A percentile compares a stretch with the other conserved stretches of the same genome.
Evolutionary conservation across 2,797 vertebrate genomes (phyloP).

Genomic region (Notolepis coatsorum): DNA sequence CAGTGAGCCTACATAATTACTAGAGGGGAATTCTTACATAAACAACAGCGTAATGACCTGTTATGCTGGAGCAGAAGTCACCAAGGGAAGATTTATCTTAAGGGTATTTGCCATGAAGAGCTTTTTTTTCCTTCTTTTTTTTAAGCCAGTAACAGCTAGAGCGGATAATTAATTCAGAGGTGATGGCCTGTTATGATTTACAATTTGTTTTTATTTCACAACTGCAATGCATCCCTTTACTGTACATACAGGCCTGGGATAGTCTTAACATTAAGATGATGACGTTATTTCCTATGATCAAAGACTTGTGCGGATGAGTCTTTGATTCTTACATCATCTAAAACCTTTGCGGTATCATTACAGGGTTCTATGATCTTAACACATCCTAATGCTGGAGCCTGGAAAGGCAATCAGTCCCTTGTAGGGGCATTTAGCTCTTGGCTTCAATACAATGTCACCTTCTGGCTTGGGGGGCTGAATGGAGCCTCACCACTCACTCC

Average conservation of each 20-base stretch:
- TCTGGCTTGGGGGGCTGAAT: conserved; percentile 57
- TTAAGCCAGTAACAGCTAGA: conserved; percentile 50
- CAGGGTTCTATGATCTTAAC: conserved; percentile 32
- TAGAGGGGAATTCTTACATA: conserved; percentile 41
- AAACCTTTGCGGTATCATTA: not conserved
- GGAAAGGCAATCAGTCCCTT: conserved; percentile 37
- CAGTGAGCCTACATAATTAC: conserved; percentile 53
- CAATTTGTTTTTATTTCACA: conserved; percentile 53
- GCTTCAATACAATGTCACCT: conserved; percentile 59
- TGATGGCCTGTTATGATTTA: conserved; percentile 47
- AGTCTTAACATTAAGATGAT: not conserved
- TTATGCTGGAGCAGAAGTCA: conserved; percentile 37
- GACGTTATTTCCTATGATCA: not conserved
- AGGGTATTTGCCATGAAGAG: conserved; percentile 8
- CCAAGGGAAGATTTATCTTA: conserved; percentile 34
- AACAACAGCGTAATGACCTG: conserved; percentile 63
- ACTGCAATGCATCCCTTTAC: conserved; percentile 36
- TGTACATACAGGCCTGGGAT: conserved; percentile 33
- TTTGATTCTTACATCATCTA: conserved; percentile 5
- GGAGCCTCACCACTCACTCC: conserved; percentile 48
- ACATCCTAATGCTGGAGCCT: conserved; percentile 26
- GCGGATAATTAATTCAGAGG: conserved; percentile 56
- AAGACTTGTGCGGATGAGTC: not conserved
- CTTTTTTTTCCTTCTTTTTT: too few species aligned
- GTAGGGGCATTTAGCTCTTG: conserved; percentile 56